Evolutionary conservation across 2,797 vertebrate genomes (phyloP).

Genomic region (Lindbergichthys nudifrons): DNA sequence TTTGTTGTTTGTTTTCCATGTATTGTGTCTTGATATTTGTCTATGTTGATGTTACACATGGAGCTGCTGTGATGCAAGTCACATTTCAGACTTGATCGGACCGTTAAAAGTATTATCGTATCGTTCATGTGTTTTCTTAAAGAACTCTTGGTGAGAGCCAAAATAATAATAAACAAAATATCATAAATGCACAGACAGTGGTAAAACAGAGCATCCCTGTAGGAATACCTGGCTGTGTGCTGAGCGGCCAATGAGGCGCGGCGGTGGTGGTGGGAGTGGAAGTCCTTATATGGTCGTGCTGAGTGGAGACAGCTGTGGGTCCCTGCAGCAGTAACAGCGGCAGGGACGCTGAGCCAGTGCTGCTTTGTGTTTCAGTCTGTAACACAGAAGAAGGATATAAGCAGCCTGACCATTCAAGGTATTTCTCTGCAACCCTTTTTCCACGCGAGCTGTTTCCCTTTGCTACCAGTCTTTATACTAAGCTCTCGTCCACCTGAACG

Average conservation of each 20-base stretch:
- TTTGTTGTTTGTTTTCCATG: too few species aligned
- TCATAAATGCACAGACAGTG: too few species aligned
- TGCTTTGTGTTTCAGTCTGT: conserved; percentile 60
- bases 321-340: conserved; percentile 12
- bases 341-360: conserved; percentile 53
- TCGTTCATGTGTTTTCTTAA: too few species aligned
- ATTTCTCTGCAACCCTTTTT: background rate
- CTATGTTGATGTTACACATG: too few species aligned
- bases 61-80: too few species aligned
- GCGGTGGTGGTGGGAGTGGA: conserved; percentile 33
- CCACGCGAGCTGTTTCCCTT: background rate
- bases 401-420: background rate
- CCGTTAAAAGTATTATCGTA: too few species aligned
- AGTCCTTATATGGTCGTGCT: conserved; percentile 26
- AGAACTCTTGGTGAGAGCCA: too few species aligned
- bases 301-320: conserved; percentile 54
- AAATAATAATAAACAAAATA: too few species aligned
- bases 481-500: background rate
- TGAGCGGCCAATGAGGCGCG: conserved; percentile 18
- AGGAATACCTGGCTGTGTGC: conserved; percentile 60
- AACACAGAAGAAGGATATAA: background rate
- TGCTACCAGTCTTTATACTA: background rate
- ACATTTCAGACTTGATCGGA: too few species aligned
- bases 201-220: too few species aligned
- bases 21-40: too few species aligned